Evolutionary conservation across 53 echinoderm and acorn worm species (phyloP).

Genomic region (Paracentrotus lividus): DNA sequence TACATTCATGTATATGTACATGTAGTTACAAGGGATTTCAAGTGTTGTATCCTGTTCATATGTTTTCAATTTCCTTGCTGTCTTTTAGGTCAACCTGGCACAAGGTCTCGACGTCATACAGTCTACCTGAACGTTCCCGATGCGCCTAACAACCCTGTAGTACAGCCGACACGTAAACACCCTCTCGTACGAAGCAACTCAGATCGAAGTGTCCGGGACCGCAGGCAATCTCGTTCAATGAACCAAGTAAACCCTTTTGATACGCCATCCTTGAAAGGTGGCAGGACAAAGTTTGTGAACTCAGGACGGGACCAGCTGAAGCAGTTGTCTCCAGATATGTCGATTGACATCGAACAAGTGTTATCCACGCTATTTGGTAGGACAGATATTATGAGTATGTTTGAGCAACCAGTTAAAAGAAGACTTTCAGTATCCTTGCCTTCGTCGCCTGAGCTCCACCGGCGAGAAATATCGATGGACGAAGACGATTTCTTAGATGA

Average conservation of each 20-base stretch:
- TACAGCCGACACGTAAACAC: slow-evolving; percentile 11
- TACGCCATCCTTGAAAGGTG: slow-evolving; percentile 85
- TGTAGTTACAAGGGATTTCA: too few relatives aligned
- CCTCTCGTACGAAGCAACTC: slow-evolving; percentile 84
- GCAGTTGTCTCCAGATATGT: slow-evolving; percentile 64
- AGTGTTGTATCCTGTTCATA: not conserved
- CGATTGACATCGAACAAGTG: slow-evolving; percentile 50
- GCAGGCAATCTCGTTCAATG: slow-evolving; percentile 39
- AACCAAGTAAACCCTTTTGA: slow-evolving; percentile 81
- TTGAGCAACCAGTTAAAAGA: slow-evolving; percentile 37
- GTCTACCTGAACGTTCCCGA: slow-evolving; percentile 62
- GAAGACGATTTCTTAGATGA: slow-evolving; percentile 67
- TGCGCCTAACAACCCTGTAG: not conserved
- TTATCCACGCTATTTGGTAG: slow-evolving; percentile 50
- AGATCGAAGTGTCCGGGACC: slow-evolving; percentile 75
- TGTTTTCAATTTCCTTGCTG: not conserved
- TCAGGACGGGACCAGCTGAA: slow-evolving; percentile 61
- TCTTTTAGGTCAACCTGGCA: not conserved
- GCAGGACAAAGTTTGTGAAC: slow-evolving; percentile 77
- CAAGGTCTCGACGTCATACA: slow-evolving; percentile 51
- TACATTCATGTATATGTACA: not conserved
- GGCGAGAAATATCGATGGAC: slow-evolving; percentile 43
- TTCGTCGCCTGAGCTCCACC: slow-evolving; percentile 65
- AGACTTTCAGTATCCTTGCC: slow-evolving; percentile 64
- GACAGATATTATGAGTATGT: slow-evolving; percentile 35